Evolutionary conservation across 2,888 invertebrate genomes (phyloP).

Genomic region (Tupiocoris notatus): DNA sequence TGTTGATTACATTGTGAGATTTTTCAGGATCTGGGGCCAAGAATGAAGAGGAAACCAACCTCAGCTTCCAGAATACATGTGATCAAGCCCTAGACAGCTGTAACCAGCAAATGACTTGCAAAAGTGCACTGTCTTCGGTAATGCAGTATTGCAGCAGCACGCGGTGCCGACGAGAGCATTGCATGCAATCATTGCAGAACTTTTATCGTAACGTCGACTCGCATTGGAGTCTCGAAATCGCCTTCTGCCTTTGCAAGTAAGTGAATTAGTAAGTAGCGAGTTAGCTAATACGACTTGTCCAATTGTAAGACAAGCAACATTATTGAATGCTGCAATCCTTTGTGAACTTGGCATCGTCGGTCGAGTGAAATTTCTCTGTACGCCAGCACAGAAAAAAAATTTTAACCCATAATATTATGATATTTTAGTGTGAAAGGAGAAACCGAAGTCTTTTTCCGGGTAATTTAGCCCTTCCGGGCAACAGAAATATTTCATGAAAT

Average conservation of each 20-base stretch:
- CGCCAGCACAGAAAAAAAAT: no score
- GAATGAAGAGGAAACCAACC: slow-evolving; percentile 62
- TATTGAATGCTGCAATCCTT: no score
- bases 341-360: no score
- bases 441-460: no score
- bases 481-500: no score
- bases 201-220: slow-evolving; percentile 76
- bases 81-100: slow-evolving; percentile 79
- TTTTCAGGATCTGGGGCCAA: slow-evolving; percentile 56
- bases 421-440: no score
- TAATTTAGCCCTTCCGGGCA: no score
- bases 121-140: slow-evolving; percentile 76
- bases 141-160: slow-evolving; percentile 74
- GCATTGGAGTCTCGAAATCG: slow-evolving; percentile 85
- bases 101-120: slow-evolving; percentile 78
- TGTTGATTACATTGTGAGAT: slow-evolving; percentile 2
- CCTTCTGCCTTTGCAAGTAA: slow-evolving; percentile 92
- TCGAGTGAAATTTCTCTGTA: no score
- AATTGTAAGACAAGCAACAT: no score
- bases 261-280: no score
- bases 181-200: slow-evolving; percentile 81
- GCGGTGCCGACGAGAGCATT: slow-evolving; percentile 78
- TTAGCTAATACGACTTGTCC: no score
- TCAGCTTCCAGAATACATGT: slow-evolving; percentile 78
- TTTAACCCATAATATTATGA: no score